Base-by-base conservation (phyloP, 2,113 vertebrate species). In the Cygnus atratus region DNA sequence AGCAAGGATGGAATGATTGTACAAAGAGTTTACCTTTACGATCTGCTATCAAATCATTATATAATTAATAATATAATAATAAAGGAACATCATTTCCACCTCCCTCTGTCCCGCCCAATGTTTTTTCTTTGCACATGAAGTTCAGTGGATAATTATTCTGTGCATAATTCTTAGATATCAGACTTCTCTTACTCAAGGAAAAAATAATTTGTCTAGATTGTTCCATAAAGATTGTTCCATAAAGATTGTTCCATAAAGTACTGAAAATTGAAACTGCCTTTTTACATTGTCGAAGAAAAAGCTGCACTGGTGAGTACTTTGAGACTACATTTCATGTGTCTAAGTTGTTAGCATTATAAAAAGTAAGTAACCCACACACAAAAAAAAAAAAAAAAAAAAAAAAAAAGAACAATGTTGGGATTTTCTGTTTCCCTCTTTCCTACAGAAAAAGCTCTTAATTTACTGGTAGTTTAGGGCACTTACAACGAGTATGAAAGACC, bases 191-290 rank as follows among this genome's bases (percentile, higher is more conserved):
- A 74, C 50, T 63, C 70, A 57, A 31, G 21, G 20, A 75, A 35
- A 86, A 75, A 90, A 72, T 65, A 70, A 10, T 92, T 82, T 43
- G 22, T 33, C 48, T 85, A 13, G 21, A 55, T 84, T 80, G 17
- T 92, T 89, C 39, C 12, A 68, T 52, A 82, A 65, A 76, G 71
- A n/a, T n/a, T n/a, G n/a, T n/a, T n/a, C n/a, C n/a, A n/a, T n/a
- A n/a, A n/a, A 13, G 21, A 55, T 84, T 80, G 17, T 92, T 89
- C 39, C 12, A 68, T 52, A 82, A 65, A 76, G 74, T 16, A 18
- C 77, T 93, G 79, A 92, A 85, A 63, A 83, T 39, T 52, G n/a
- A 67, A 37, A 61, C 57, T 93, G 76, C 24, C 14, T 63, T 91
- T 92, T 82, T 73, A 15, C 26, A 65, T 18, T 25, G 21, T 52